Base-by-base conservation (phyloP, 2,888 invertebrate genomes). In the Cephus sareptanus region DNA sequence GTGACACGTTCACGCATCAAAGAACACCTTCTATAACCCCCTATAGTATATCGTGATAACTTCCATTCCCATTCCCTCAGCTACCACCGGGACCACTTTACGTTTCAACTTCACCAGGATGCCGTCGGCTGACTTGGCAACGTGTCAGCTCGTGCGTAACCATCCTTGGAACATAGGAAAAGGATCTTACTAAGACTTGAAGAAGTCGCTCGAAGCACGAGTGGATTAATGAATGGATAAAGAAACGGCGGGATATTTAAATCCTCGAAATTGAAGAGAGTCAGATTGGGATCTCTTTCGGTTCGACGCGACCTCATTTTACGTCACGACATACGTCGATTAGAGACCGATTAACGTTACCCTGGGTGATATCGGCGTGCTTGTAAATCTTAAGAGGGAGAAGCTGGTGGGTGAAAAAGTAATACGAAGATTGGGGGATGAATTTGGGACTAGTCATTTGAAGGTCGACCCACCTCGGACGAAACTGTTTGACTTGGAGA, bases 1-100 rank as follows among this genome's bases (percentile, higher is more conserved):
- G 90, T 90, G 90, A 90, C 90, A 90, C 90, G 89, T 89, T 89
- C 88, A 90, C 88, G 89, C 90, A 88, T 89, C 87, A 85, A 82
- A 82, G 81, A 83, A 81, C 56, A 56, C 56, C 56, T 56, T 56
- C 56, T 56, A 56, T 56, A 56, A 56, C 56, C 23, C 56, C 56
- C 56, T 56, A 56, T 23, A 23, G 56, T 56, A 56, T 56, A 56
- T 56, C 56, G 56, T 56, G 56, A 56, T 56, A 56, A 56, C 56
- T 56, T 9, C 40, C 23, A 40, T 35, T 34, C 34, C 15, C 23
- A n/a, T 74, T 74, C 74, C 13, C 74, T 74, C 37, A 31, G 33
- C 31, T 75, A 40, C 75, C 75, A 33, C 68, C 34, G 37, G 40
- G 33, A 73, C 33, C 33, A 34, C 33, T 73, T 34, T 34, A 34